Conservation (phyloP, 2,888 invertebrate genomes). For the Elmis aenea region DNA sequence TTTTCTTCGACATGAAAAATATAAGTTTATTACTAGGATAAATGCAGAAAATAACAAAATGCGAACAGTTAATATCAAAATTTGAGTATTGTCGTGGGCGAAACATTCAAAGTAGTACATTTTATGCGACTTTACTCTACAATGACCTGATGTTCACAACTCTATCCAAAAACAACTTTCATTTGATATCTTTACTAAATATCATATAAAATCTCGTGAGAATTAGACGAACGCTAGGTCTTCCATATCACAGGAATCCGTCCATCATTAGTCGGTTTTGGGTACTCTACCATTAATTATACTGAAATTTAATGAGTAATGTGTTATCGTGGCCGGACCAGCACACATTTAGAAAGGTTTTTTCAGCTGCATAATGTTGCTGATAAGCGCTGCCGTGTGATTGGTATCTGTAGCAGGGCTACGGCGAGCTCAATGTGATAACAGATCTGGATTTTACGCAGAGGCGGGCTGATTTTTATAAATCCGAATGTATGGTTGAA, state of each 20-base stretch:
- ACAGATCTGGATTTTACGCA: slow-evolving; percentile 15
- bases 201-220: slow-evolving; percentile 15
- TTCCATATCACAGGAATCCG: slow-evolving; percentile 21
- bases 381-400: slow-evolving; percentile 21
- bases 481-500: too few species aligned
- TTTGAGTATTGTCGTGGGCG: too few species aligned
- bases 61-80: too few species aligned
- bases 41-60: too few species aligned
- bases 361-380: slow-evolving; percentile 22
- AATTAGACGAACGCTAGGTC: slow-evolving; percentile 13
- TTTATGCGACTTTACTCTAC: too few species aligned
- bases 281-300: slow-evolving; percentile 28
- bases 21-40: too few species aligned
- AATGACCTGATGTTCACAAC: too few species aligned
- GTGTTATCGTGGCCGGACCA: slow-evolving; percentile 25
- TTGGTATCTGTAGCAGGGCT: slow-evolving; percentile 19
- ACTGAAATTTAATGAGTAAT: slow-evolving; percentile 31
- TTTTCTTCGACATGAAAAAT: too few species aligned
- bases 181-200: too few species aligned
- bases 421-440: slow-evolving; percentile 14
- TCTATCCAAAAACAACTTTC: too few species aligned
- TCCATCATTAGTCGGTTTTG: slow-evolving; percentile 20
- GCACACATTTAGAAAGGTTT: slow-evolving; percentile 26
- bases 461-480: slow-evolving; percentile 12
- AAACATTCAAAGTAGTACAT: too few species aligned